These are phyloP conservation scores for Schizaphis graminum DNA, from an alignment of 2,888 invertebrate species.

Conservation along the genomic window DNA sequence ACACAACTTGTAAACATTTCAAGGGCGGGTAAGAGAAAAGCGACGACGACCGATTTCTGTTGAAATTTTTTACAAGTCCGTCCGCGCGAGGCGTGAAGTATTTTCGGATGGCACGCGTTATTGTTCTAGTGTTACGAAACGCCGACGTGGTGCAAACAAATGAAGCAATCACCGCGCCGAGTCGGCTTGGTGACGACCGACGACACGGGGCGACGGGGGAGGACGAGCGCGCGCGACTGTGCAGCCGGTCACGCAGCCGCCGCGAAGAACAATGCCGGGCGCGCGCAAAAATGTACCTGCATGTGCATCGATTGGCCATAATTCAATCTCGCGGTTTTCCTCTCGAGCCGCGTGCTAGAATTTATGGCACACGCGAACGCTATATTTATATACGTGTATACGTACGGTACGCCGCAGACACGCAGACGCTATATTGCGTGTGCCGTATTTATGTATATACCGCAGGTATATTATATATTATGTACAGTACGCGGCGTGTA, in stretches of 20 bases:
- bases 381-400: not conserved
- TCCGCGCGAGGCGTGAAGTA: not conserved
- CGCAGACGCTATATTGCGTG: not conserved
- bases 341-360: not conserved
- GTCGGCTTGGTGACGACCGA: not conserved
- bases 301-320: conserved; percentile 29
- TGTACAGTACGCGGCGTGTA: not conserved
- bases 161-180: conserved; percentile 41
- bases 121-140: not conserved
- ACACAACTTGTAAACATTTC: too few species aligned
- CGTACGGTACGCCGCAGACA: not conserved
- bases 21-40: too few species aligned
- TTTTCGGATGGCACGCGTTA: not conserved
- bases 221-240: not conserved
- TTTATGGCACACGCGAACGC: conserved; percentile 24
- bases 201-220: not conserved
- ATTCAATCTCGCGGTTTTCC: conserved; percentile 50
- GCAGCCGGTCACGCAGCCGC: not conserved
- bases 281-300: conserved; percentile 22
- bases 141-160: conserved; percentile 38
- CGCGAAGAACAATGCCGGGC: conserved; percentile 47
- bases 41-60: conserved; percentile 17
- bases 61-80: not conserved
- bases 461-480: not conserved
- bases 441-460: not conserved